Evolutionary conservation across 1,140 invertebrate genomes (phyloP).

Genomic region (Bathynomus jamesi): DNA sequence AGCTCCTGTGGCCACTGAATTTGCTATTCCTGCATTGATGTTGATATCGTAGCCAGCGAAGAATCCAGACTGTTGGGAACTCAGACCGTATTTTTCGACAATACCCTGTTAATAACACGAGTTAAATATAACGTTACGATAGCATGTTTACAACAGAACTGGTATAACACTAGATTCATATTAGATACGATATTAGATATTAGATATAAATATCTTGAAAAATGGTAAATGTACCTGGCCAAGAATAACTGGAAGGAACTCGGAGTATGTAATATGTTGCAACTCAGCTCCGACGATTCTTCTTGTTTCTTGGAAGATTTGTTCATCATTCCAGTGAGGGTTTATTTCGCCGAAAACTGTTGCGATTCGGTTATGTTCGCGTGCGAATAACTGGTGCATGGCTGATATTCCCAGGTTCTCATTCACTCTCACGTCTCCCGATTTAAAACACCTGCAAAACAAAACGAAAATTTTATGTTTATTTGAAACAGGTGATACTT

Average conservation of each 20-base stretch:
- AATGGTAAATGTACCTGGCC: no score
- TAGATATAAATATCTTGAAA: no score
- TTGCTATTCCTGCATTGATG: conserved; percentile 62
- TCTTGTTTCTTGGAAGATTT: conserved; percentile 49
- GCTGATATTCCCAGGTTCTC: conserved; percentile 52
- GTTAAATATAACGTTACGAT: no score
- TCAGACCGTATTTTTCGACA: conserved; percentile 56
- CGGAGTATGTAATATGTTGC: conserved; percentile 49
- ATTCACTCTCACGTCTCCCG: conserved; percentile 59
- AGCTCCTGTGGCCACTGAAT: conserved; percentile 64
- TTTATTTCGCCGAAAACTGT: conserved; percentile 40
- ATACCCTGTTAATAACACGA: no score
- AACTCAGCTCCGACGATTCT: conserved; percentile 48
- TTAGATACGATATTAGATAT: no score
- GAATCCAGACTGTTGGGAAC: conserved; percentile 55
- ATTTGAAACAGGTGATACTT: no score
- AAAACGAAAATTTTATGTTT: no score
- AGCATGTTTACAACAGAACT: no score
- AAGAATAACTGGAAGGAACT: conserved; percentile 50
- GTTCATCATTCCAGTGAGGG: conserved; percentile 45
- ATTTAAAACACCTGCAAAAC: conserved; percentile 49
- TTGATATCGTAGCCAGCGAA: conserved; percentile 74
- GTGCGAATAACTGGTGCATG: conserved; percentile 49
- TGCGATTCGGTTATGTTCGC: conserved; percentile 53
- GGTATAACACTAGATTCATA: no score